Conservation (phyloP, 2,888 invertebrate genomes). For the Drosophila imparisetae region DNA sequence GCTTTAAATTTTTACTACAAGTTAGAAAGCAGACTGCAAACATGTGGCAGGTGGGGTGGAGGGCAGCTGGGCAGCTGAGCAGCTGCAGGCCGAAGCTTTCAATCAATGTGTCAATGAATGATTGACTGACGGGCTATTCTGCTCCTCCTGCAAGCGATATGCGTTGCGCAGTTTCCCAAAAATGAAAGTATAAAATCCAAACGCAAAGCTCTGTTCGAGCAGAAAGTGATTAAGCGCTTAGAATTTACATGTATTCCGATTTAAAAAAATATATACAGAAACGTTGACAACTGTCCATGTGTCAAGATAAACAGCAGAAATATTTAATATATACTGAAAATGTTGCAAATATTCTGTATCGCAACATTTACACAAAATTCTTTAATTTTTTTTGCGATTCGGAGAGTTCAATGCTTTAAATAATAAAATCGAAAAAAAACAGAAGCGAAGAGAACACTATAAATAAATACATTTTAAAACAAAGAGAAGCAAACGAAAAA, state of each 20-base stretch:
- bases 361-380: conserved; percentile 51
- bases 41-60: not conserved
- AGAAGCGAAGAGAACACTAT: conserved; percentile 17
- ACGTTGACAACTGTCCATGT: conserved; percentile 3
- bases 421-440: conserved; percentile 23
- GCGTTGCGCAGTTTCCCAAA: conserved; percentile 7
- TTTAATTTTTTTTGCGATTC: conserved; percentile 56
- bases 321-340: conserved; percentile 64
- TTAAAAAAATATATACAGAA: conserved; percentile 5
- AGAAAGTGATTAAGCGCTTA: conserved; percentile 14
- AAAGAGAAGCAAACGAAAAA: conserved; percentile 19
- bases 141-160: not conserved
- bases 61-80: conserved; percentile 8
- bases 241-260: conserved; percentile 13
- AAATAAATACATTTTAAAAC: conserved; percentile 30
- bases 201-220: conserved; percentile 14
- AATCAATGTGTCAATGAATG: conserved; percentile 61
- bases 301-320: conserved; percentile 48
- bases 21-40: not conserved
- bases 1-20: conserved; percentile 62
- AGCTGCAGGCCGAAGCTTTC: conserved; percentile 47
- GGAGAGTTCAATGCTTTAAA: conserved; percentile 27
- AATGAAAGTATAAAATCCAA: not conserved
- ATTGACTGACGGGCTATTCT: conserved; percentile 47
- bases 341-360: conserved; percentile 46